Evolutionary conservation across 2,888 invertebrate species (phyloP), one percentile per base, ranked within the genome.

Genomic region (Chloromyia formosa): DNA sequence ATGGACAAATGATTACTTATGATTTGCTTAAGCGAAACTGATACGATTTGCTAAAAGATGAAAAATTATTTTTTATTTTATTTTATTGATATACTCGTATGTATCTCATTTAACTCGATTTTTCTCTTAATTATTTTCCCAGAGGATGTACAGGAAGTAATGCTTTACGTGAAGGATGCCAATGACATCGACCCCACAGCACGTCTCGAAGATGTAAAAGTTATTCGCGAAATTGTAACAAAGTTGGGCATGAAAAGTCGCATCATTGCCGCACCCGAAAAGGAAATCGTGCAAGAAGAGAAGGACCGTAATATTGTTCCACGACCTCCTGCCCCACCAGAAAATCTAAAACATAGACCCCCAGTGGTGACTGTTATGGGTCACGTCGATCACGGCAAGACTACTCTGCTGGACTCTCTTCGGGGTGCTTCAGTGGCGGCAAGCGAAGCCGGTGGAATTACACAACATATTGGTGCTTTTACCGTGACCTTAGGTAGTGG

Each of bases 301-400:
- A 83, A 81, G 75, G 88, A 85, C 79, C 88, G 86, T 60, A 90
- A 90, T 79, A 88, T 88, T 2, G 80, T 84, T 0, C 89, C 90
- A 0, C 84, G 90, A 62, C 91, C 93, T 0, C 90, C 93, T 0
- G 89, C 94, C 0, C 84, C 89, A 14, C 86, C 89, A 3, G 88
- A 89, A 62, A 87, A 88, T 16, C 87, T 96, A 14, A 88, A 90
- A 54, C 89, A 89, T 1, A 89, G 98, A 1, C 93, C 96, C 14
- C 97, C 99, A 0, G 94, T 99, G 0, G 97, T 98, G 0, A 97
- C 98, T 4, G 95, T 99, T 64, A 99, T 99, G 98, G 99, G 99
- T 0, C 99, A 99, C 85, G 98, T 99, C 1, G 99, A 99, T 88
- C 99, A 99, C 87, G 99, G 99, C 2, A 98, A 99, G 88, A 99